Evolutionary conservation across 2,888 invertebrate species (phyloP).

Genomic region (Lasioglossum pauxillum): DNA sequence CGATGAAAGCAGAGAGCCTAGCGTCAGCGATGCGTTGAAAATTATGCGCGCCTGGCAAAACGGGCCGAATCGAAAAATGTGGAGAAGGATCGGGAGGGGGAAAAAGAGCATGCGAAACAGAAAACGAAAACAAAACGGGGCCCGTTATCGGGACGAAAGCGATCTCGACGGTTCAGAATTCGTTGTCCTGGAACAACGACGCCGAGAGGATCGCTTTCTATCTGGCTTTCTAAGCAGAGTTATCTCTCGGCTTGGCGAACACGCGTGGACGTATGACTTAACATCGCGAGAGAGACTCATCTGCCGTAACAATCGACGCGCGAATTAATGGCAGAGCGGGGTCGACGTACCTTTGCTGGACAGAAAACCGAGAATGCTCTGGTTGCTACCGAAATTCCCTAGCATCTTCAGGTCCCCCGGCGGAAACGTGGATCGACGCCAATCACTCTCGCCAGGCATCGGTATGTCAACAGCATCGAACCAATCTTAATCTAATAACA

Average conservation of each 20-base stretch:
- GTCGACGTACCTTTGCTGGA: constrained; percentile 74
- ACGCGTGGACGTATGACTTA: constrained; percentile 41
- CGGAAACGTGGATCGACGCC: not conserved
- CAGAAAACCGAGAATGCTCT: constrained; percentile 80
- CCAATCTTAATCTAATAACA: not conserved
- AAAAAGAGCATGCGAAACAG: not conserved
- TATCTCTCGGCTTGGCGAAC: constrained; percentile 36
- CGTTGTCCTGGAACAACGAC: constrained; percentile 28
- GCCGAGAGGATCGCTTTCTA: constrained; percentile 55
- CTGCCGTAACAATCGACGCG: constrained; percentile 1
- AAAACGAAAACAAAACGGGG: not conserved
- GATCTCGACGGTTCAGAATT: constrained; percentile 36
- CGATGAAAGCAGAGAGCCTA: constrained; percentile 12
- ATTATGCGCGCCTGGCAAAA: not conserved
- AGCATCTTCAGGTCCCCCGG: constrained; percentile 73
- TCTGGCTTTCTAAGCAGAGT: constrained; percentile 55
- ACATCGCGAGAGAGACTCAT: constrained; percentile 22
- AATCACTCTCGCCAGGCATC: not conserved
- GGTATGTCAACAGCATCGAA: constrained; percentile 6
- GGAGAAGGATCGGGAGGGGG: fast-evolving
- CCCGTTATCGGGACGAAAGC: constrained; percentile 52
- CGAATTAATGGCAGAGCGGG: constrained; percentile 13
- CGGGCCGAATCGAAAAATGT: not conserved
- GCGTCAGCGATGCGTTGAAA: constrained; percentile 19
- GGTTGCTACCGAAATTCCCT: constrained; percentile 79